These are phyloP conservation scores for Drosophila glabriapex DNA, from an alignment of 2,888 invertebrate species.

Conservation along the genomic window DNA sequence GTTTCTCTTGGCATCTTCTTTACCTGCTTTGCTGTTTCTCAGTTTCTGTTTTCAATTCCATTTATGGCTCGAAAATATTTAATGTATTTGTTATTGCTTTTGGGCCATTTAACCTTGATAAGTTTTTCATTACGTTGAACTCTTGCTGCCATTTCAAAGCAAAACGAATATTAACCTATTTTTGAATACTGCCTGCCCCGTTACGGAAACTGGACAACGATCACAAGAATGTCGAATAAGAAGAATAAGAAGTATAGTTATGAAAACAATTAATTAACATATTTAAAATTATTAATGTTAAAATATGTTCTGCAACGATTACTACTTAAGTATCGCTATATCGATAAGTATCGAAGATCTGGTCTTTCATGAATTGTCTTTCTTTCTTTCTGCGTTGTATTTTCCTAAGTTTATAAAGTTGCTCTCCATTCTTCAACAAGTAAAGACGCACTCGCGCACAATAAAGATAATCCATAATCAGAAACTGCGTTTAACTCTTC, in stretches of 20 bases:
- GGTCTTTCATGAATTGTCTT: too few species aligned
- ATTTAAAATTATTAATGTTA: too few species aligned
- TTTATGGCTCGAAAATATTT: constrained; percentile 17
- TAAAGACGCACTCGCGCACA: too few species aligned
- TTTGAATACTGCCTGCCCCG: neutral
- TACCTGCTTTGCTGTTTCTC: constrained; percentile 38
- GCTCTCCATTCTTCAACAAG: too few species aligned
- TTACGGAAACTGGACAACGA: neutral
- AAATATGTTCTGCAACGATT: too few species aligned
- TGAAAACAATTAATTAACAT: too few species aligned
- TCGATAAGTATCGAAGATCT: too few species aligned
- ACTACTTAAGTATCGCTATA: too few species aligned
- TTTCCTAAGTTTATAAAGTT: too few species aligned
- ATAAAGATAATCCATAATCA: too few species aligned
- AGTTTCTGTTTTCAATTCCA: constrained; percentile 27
- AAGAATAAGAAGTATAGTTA: neutral
- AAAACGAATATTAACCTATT: neutral
- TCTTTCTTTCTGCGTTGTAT: too few species aligned
- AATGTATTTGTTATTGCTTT: constrained; percentile 31
- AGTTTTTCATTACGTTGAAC: constrained; percentile 69
- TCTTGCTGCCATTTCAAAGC: constrained; percentile 16
- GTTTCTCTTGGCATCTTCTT: constrained; percentile 56
- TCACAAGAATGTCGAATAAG: neutral
- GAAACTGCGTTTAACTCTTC: too few species aligned
- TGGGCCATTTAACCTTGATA: constrained; percentile 70